Evolutionary conservation across 92 coral and sea anemone genomes (phyloP).

Genomic region (Palythoa heliodiscus): DNA sequence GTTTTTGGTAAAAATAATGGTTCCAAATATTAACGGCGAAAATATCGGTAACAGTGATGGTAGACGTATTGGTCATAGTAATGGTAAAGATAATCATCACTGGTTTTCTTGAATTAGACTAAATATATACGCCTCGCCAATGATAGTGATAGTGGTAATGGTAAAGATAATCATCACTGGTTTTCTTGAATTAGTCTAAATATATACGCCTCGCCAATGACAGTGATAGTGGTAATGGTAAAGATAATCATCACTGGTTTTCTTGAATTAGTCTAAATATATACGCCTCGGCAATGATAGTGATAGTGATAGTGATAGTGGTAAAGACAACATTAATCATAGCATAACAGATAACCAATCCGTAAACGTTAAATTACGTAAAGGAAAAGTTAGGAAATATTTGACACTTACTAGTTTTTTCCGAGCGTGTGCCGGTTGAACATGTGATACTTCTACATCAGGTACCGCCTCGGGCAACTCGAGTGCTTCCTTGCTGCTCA

Average conservation of each 20-base stretch:
- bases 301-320: not conserved
- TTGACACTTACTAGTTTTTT: constrained; percentile 67
- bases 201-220: not conserved
- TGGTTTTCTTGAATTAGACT: no score
- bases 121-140: no score
- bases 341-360: not conserved
- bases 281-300: not conserved
- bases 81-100: no score
- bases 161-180: not conserved
- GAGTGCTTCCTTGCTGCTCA: constrained; percentile 62
- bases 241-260: no score
- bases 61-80: no score
- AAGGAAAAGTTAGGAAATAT: not conserved
- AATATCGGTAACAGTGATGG: no score
- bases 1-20: no score
- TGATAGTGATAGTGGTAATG: not conserved
- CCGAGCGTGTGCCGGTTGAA: constrained; percentile 70
- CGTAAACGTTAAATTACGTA: not conserved
- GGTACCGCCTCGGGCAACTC: constrained; percentile 78
- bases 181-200: no score
- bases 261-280: no score
- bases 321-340: not conserved
- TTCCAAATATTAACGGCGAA: no score
- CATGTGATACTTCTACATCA: constrained; percentile 68
- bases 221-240: not conserved